Evolutionary conservation across 2,113 vertebrate genomes (phyloP), one percentile per base, ranked within the genome.

Genomic region (Campylorhamphus procurvoides): DNA sequence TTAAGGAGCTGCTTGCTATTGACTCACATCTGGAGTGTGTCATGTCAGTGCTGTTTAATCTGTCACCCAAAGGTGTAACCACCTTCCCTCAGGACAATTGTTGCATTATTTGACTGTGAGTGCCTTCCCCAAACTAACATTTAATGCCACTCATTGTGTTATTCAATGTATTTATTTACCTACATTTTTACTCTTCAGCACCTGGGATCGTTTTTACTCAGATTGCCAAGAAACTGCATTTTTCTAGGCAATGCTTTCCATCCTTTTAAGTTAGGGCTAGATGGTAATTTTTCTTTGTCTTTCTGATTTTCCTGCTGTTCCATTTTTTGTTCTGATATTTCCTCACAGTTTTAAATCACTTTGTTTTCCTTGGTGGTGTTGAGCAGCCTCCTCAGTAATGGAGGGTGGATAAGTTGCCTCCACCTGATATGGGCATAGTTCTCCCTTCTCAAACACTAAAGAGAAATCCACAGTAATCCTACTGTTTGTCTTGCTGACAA

Each of bases 401-500:
- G 5, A 39, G 68, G 4, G 25, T 16, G 15, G 59, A 4, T 6
- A 6, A 73, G 17, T 6, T 29, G 7, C 0, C 19, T 5, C 4
- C 9, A 31, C 28, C 37, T 67, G 37, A 3, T 29, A n/a, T 1
- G 69, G 44, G 39, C 52, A 6, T 46, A 1, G 23, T 24, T 25
- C 68, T 18, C 68, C n/a, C n/a, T 29, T 46, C 33, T 9, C 22
- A 42, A 4, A 7, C 1, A 2, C 39, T 0, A 0, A 28, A 80
- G 23, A 85, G 56, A 66, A 82, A 42, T 7, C 52, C 46, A 6
- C 3, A n/a, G 4, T 1, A 15, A 46, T 33, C 3, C 49, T 24
- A 12, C 2, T 35, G 78, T 71, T 75, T 2, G 0, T 12, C 39
- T 18, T 40, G 8, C 12, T 75, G 50, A 12, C 14, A 31, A 3